Conservation (phyloP, 2,888 invertebrate species). For the Phasia obesa region DNA sequence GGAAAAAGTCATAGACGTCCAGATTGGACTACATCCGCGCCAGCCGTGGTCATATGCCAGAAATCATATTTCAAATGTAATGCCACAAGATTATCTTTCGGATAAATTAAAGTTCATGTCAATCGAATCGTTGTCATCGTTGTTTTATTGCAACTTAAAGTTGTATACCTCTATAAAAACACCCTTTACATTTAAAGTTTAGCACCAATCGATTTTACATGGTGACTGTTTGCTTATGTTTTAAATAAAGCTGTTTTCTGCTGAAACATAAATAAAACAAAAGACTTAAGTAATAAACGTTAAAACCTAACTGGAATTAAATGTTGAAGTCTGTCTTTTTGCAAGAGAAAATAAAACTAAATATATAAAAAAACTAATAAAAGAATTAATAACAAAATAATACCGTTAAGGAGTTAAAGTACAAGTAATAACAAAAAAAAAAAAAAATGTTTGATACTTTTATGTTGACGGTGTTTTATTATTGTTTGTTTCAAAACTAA, state of each 20-base stretch:
- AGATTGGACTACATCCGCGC: too few relatives aligned
- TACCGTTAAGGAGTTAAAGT: constrained; percentile 30
- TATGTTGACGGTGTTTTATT: not conserved
- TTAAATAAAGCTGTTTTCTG: not conserved
- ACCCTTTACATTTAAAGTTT: too few relatives aligned
- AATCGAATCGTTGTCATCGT: too few relatives aligned
- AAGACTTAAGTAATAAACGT: constrained; percentile 2
- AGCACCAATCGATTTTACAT: too few relatives aligned
- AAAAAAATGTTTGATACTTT: constrained; percentile 21
- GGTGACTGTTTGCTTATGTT: not conserved
- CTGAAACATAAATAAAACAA: not conserved
- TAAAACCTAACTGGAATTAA: constrained; percentile 25
- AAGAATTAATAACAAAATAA: not conserved
- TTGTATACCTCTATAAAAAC: too few relatives aligned
- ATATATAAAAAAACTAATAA: not conserved
- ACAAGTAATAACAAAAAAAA: too few relatives aligned
- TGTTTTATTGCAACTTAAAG: too few relatives aligned
- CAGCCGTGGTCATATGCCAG: too few relatives aligned
- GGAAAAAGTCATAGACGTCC: too few relatives aligned
- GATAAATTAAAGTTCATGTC: too few relatives aligned
- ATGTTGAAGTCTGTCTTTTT: not conserved
- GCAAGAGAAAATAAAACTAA: not conserved
- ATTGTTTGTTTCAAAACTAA: constrained; percentile 34
- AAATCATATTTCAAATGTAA: too few relatives aligned
- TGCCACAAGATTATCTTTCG: too few relatives aligned